Evolutionary conservation across 1,140 invertebrate genomes (phyloP), one percentile per base, ranked within the genome.

Genomic region (Cepaea nemoralis): DNA sequence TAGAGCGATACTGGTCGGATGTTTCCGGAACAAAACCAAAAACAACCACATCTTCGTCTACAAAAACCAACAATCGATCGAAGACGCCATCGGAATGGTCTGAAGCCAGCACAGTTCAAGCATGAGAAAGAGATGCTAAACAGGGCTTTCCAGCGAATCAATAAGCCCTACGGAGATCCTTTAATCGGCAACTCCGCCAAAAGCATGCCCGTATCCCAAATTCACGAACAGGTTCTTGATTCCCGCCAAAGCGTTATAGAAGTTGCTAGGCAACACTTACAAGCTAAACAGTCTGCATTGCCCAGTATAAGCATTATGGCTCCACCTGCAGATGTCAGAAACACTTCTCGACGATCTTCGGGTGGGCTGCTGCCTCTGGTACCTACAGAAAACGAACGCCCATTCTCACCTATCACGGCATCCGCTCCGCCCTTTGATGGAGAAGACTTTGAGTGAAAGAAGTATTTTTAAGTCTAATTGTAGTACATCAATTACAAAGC

Each of bases 181-280:
- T 33, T 67, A 8, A 48, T 55, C 27, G 33, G 67, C 42, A 31
- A 1, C 0, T n/a, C 19, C 10, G 63, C 14, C 6, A 63, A 63
- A 1, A 19, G 10, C n/a, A 5, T 2, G 35, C 27, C 19, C 5
- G 50, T 35, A 16, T 27, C 39, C 24, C 42, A 71, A 8, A 31
- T 80, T 42, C 40, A 35, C 2, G 55, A 50, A 63, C 19, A 63
- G 31, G 10, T 59, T 14, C 35, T 16, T 2, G n/a, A 45, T 2
- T 80, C 78, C n/a, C 78, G 78, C 69, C 67, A 80, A 55, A 80
- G 69, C 45, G 78, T 80, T 3, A 80, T 80, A 39, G 50, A 80
- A 42, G 48, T 80, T n/a, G 78, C 67, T 59, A 48, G 35, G 27
- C n/a, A 80, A n/a, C 78, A 71, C 48, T 40, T 55, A 33, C 66